Conservation (phyloP, 1,140 invertebrate genomes). For the Ceratina australensis region DNA sequence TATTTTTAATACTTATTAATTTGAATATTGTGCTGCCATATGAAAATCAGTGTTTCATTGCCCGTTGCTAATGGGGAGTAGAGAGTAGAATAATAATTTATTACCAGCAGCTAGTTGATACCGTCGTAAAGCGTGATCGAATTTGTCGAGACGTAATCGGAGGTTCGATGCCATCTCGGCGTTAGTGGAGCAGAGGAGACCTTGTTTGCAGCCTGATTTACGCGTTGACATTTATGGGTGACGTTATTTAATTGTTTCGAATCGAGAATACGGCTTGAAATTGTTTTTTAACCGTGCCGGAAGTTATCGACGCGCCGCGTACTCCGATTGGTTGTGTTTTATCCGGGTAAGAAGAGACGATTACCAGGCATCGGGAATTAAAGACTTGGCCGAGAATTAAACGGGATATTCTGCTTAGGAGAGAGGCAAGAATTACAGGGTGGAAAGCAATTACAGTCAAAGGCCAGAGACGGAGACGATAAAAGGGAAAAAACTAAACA, state of each 20-base stretch:
- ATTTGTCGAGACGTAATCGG: not conserved
- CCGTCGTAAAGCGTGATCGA: constrained; percentile 19
- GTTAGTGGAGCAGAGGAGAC: not conserved
- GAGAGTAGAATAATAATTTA: no score
- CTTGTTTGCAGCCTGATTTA: not conserved
- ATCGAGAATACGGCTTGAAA: not conserved
- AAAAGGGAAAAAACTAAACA: not conserved
- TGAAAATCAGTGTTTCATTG: no score
- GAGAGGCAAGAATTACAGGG: not conserved
- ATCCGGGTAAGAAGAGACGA: no score
- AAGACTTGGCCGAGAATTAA: not conserved
- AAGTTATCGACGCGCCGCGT: no score
- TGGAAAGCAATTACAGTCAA: not conserved
- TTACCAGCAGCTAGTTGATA: not conserved
- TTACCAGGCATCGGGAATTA: not conserved
- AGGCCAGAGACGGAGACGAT: not conserved
- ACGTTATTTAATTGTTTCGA: not conserved
- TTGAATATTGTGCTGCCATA: no score
- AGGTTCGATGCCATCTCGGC: not conserved
- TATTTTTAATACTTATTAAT: no score
- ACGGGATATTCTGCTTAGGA: not conserved
- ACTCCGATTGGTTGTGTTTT: no score
- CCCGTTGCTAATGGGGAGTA: no score
- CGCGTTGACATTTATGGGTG: constrained; percentile 3
- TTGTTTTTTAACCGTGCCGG: no score